Conservation (phyloP, 2,797 vertebrate genomes). For the Zalophus californianus region DNA sequence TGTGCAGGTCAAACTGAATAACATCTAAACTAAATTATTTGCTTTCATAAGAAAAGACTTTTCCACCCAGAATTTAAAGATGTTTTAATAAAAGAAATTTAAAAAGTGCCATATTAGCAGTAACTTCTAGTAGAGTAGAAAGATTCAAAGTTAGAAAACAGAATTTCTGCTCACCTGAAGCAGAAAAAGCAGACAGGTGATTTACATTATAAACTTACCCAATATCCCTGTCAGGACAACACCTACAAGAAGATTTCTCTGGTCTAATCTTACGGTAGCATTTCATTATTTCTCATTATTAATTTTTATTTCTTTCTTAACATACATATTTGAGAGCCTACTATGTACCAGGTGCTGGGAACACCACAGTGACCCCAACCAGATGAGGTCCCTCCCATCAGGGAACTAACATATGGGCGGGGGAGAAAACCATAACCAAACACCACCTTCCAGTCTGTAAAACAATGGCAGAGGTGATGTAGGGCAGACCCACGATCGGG, state of each 20-base stretch:
- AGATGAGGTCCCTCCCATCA: not conserved
- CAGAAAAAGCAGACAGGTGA: not conserved
- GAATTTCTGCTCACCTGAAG: not conserved
- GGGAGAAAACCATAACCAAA: not conserved
- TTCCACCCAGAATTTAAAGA: constrained; percentile 48
- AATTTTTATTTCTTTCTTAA: not conserved
- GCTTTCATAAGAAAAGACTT: not conserved
- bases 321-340: not conserved
- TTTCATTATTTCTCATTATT: not conserved
- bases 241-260: not conserved
- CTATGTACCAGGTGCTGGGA: not conserved
- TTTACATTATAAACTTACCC: not conserved
- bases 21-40: constrained; percentile 20
- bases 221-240: not conserved
- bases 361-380: not conserved
- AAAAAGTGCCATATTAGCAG: not conserved
- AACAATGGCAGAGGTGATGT: not conserved
- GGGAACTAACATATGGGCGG: not conserved
- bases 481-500: not conserved
- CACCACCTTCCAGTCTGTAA: not conserved
- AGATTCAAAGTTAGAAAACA: constrained; percentile 45
- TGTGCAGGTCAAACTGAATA: constrained; percentile 51
- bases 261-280: not conserved
- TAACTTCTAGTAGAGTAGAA: not conserved
- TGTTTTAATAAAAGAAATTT: constrained; percentile 37